Evolutionary conservation across 1,140 invertebrate genomes (phyloP).

Genomic region (Druon quercuslanigerum): DNA sequence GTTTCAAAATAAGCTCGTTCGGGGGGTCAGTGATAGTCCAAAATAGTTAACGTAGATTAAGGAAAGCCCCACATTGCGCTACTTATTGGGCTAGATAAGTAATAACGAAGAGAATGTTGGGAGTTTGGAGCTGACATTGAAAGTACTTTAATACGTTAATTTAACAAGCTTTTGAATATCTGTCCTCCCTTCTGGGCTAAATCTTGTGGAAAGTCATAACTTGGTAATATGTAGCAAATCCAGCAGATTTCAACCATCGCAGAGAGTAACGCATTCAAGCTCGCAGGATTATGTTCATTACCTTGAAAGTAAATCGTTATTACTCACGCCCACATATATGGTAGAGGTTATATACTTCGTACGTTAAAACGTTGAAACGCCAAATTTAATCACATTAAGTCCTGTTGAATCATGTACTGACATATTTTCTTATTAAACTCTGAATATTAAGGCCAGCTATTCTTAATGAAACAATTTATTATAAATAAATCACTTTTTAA

Average conservation of each 20-base stretch:
- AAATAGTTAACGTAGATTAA: too few relatives aligned
- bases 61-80: background rate
- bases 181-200: background rate
- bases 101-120: background rate
- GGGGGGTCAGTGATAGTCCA: too few relatives aligned
- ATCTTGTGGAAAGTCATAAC: conserved; percentile 22
- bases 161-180: background rate
- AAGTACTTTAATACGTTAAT: background rate
- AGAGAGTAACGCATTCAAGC: conserved; percentile 17
- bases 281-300: conserved; percentile 29
- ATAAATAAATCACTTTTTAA: background rate
- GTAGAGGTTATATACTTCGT: background rate
- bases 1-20: too few relatives aligned
- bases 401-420: conserved; percentile 6
- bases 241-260: conserved; percentile 9
- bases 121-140: background rate
- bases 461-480: conserved; percentile 19
- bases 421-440: background rate
- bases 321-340: background rate
- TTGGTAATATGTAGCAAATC: conserved; percentile 18
- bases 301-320: conserved; percentile 28
- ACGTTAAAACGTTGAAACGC: conserved; percentile 8
- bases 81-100: background rate
- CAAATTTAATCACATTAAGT: conserved; percentile 16
- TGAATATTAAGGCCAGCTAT: background rate